These are phyloP conservation scores for Phengaris arion DNA, from an alignment of 2,888 invertebrate species.

Conservation along the genomic window DNA sequence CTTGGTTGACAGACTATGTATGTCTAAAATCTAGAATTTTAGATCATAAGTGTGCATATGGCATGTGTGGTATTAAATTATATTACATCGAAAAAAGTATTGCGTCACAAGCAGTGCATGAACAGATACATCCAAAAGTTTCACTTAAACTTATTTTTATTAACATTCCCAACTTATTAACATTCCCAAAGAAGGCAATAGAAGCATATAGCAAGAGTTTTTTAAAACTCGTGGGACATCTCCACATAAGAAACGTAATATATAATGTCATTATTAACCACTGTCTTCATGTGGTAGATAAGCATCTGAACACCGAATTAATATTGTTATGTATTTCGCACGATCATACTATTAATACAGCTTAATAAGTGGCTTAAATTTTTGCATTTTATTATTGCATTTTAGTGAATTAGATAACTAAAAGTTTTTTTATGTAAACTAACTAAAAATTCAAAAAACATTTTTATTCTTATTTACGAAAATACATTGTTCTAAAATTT, in stretches of 20 bases:
- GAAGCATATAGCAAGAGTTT: too few species aligned
- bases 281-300: constrained; percentile 17
- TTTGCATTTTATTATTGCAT: constrained; percentile 13
- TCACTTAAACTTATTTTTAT: neutral
- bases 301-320: constrained; percentile 13
- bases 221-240: constrained; percentile 14
- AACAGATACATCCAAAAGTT: neutral
- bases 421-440: too few species aligned
- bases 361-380: constrained; percentile 12
- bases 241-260: neutral
- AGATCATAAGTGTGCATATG: too few species aligned
- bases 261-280: constrained; percentile 25
- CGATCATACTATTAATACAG: constrained; percentile 6
- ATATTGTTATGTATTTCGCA: neutral
- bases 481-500: neutral
- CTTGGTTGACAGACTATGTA: too few species aligned
- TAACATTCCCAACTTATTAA: neutral
- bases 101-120: neutral
- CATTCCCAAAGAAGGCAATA: neutral
- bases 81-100: neutral
- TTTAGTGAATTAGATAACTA: neutral
- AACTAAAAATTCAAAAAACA: too few species aligned
- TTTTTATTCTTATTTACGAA: too few species aligned
- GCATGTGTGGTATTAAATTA: neutral
- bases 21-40: too few species aligned